Base-by-base conservation (phyloP, 2,888 invertebrate species). In the Tortricodes alternella region DNA sequence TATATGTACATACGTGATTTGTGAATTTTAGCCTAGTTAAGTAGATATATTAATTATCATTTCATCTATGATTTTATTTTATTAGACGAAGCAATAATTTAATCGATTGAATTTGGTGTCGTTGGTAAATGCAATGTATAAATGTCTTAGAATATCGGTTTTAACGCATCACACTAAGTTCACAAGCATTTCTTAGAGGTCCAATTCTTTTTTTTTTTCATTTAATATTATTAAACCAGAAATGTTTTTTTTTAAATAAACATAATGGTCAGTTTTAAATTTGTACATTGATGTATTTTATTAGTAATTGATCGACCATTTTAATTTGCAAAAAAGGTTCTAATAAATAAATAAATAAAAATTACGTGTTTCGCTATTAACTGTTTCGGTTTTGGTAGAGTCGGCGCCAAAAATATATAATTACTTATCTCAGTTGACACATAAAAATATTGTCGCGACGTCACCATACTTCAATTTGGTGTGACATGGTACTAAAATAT, bases 1-100 rank as follows among this genome's bases (percentile, higher is more conserved):
- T 24, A 38, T 56, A 49, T 56, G 56, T 50, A 50, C 19, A 56
- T 56, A 56, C 37, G 44, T 53, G 56, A 44, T 44, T 50, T 50
- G 50, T 50, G 50, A 44, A 50, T 56, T 56, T 50, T 50, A 56
- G 35, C 35, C 35, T 49, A 43, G 21, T 50, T 44, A 44, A 56
- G 32, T 56, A 56, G 50, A 50, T 50, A 56, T 50, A 38, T 38
- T 38, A 49, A 50, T 44, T 56, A 56, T 50, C 18, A 44, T 50
- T 56, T 32, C 15, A 27, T 32, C 23, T 56, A 39, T n/a, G n/a
- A n/a, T n/a, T n/a, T 41, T 32, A 48, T 43, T 55, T 43, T 2
- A 56, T 50, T 38, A 50, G 49, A 43, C 35, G 18, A 37, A 56
- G 50, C 49, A 56, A 56, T 50, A 39, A 49, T 52, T 41, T 41